phyloP scores from a whole-genome alignment of 2,113 vertebrate genomes.

The Leucopsar rothschildi region DNA sequence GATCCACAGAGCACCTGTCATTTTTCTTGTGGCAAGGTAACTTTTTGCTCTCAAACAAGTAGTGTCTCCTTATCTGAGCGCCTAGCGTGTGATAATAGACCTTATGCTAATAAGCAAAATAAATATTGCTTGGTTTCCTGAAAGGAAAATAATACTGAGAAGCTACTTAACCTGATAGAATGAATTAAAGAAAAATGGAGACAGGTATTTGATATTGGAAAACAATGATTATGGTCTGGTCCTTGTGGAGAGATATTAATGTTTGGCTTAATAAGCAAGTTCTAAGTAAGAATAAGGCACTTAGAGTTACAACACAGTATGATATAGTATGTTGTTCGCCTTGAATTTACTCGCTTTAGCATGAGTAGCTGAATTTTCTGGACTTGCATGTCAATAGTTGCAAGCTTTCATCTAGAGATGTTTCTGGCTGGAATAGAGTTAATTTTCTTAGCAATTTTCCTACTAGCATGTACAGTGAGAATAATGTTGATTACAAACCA shows the following conservation, averaged over 20 bases:
- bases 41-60: background rate
- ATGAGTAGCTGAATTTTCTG: background rate
- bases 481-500: background rate
- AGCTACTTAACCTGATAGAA: background rate
- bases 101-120: background rate
- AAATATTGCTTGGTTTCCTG: background rate
- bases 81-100: background rate
- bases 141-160: background rate
- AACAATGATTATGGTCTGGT: background rate
- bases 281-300: background rate
- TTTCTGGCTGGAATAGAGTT: background rate
- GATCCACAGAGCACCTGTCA: background rate
- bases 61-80: background rate
- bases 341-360: background rate
- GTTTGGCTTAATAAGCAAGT: background rate
- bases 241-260: background rate
- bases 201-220: background rate
- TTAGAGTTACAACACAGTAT: background rate
- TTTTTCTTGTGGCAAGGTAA: background rate
- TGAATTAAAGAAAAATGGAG: background rate
- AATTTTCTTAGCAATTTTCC: background rate
- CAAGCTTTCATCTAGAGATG: background rate
- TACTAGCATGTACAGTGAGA: background rate
- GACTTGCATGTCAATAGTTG: background rate
- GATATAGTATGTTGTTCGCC: background rate